These are phyloP conservation scores for Bombus pyrosoma DNA, from an alignment of 1,140 invertebrate genomes.

Conservation along the genomic window DNA sequence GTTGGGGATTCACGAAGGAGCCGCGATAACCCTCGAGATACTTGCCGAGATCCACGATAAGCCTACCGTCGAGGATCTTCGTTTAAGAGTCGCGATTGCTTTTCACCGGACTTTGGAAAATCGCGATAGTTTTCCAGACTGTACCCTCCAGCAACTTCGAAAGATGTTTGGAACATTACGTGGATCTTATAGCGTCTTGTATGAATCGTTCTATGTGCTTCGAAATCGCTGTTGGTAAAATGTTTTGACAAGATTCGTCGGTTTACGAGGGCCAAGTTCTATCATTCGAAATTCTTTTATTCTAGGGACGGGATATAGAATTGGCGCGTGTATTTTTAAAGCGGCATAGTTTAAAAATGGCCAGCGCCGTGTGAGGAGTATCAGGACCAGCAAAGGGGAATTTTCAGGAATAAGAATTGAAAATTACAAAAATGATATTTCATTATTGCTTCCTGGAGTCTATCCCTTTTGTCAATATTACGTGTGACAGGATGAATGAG, in stretches of 20 bases:
- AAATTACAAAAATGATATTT: neutral
- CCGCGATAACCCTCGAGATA: constrained; percentile 18
- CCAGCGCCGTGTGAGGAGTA: too few relatives aligned
- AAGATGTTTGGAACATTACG: neutral
- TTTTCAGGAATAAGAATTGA: neutral
- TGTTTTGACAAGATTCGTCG: neutral
- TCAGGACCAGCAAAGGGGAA: neutral
- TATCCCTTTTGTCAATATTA: too few relatives aligned
- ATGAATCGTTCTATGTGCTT: neutral
- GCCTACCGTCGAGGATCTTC: constrained; percentile 16
- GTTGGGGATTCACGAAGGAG: neutral
- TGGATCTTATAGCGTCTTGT: neutral
- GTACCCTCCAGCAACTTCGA: neutral
- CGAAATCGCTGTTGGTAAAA: too few relatives aligned
- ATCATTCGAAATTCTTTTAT: neutral
- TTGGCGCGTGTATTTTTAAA: too few relatives aligned
- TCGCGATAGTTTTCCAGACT: constrained; percentile 11
- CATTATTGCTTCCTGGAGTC: neutral
- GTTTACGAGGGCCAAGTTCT: neutral
- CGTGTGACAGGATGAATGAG: too few relatives aligned
- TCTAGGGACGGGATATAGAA: too few relatives aligned
- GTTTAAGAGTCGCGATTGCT: constrained; percentile 20
- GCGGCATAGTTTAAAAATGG: too few relatives aligned
- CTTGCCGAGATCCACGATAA: constrained; percentile 18
- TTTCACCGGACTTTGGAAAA: neutral